Percentiles rank a stretch among this genome's conserved stretches.
These are phyloP conservation scores for Xiphias gladius DNA, from an alignment of 2,113 vertebrate species.

Conservation along the genomic window DNA sequence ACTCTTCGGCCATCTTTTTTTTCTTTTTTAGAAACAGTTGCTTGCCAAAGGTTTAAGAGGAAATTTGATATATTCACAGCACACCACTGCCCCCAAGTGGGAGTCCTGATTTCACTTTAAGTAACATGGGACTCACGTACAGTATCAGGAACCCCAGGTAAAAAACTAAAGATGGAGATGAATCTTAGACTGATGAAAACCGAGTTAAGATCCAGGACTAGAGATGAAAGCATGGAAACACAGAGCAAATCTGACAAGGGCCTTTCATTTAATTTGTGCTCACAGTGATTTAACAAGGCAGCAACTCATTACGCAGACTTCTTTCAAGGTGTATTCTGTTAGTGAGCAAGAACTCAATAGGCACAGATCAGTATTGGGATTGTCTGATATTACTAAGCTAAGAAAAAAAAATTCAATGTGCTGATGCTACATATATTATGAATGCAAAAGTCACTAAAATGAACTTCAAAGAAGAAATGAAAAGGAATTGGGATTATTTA, in stretches of 20 bases:
- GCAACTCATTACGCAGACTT: neutral
- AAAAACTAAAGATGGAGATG: neutral
- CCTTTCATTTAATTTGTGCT: neutral
- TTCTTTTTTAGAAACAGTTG: neutral
- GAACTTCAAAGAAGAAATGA: neutral
- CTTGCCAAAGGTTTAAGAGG: neutral
- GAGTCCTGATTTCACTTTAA: neutral
- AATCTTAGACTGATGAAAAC: neutral
- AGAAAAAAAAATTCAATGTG: neutral
- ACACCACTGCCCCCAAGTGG: conserved; percentile 52
- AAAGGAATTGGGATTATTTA: neutral
- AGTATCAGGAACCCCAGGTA: neutral
- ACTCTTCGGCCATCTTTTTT: neutral
- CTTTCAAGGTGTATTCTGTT: neutral
- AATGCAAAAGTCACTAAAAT: neutral
- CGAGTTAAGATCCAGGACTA: neutral
- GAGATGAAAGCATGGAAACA: neutral
- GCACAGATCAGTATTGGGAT: neutral
- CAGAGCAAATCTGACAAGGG: neutral
- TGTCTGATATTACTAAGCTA: neutral
- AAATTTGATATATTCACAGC: neutral
- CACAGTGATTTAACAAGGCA: neutral
- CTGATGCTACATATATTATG: neutral
- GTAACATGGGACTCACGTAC: neutral
- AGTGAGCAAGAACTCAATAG: neutral